These are phyloP conservation scores for Neogale vison DNA, from an alignment of 2,113 vertebrate genomes.

Conservation along the genomic window DNA sequence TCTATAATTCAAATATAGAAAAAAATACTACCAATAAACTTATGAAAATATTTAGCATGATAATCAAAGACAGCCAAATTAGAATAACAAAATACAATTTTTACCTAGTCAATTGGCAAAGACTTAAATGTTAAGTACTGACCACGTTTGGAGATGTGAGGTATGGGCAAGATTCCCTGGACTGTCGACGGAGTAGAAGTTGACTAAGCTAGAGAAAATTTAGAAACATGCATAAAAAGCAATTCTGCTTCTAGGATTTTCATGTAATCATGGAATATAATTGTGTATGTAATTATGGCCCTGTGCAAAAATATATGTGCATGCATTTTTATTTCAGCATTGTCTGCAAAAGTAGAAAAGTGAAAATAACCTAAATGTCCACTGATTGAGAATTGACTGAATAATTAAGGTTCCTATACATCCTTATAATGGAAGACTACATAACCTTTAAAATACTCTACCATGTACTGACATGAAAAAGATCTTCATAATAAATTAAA, in stretches of 20 bases:
- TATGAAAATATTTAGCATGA: not conserved
- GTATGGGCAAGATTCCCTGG: not conserved
- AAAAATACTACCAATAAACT: not conserved
- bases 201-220: conserved; percentile 10
- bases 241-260: not conserved
- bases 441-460: not conserved
- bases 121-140: not conserved
- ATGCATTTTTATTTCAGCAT: conserved; percentile 7
- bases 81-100: conserved; percentile 16
- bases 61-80: not conserved
- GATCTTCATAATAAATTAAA: not conserved
- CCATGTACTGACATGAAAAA: not conserved
- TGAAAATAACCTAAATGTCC: not conserved
- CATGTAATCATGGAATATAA: not conserved
- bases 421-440: not conserved
- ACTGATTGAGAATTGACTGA: not conserved
- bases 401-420: not conserved
- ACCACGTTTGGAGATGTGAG: not conserved
- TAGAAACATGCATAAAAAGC: not conserved
- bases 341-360: conserved; percentile 18
- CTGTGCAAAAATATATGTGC: not conserved
- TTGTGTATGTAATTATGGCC: not conserved
- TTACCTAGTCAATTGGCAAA: not conserved
- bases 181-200: not conserved
- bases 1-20: conserved; percentile 22